Percentiles rank a stretch among this genome's conserved stretches.
Conservation (phyloP, 2,888 invertebrate species). For the Idaea aversata region DNA sequence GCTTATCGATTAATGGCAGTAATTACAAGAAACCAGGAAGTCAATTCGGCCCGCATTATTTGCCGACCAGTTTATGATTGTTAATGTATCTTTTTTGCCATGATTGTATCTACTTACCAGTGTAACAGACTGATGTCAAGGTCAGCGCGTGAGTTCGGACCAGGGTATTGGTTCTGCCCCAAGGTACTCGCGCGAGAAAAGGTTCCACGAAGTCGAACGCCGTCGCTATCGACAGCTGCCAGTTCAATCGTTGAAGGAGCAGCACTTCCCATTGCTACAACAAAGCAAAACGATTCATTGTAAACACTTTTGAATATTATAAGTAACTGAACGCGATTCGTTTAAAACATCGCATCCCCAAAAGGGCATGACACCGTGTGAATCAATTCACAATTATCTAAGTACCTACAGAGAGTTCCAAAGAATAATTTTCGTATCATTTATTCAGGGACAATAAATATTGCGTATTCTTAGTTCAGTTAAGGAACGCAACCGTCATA, state of each 20-base stretch:
- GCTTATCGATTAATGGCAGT: constrained; percentile 51
- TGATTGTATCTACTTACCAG: constrained; percentile 79
- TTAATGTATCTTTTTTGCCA: constrained; percentile 17
- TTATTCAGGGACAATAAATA: constrained; percentile 44
- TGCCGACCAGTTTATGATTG: constrained; percentile 26
- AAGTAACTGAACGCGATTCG: constrained; percentile 10
- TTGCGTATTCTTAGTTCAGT: constrained; percentile 53
- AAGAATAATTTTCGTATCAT: constrained; percentile 32
- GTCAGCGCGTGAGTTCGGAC: constrained; percentile 88
- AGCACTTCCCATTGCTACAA: constrained; percentile 90
- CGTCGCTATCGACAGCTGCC: constrained; percentile 89
- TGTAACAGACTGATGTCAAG: constrained; percentile 88
- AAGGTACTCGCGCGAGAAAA: constrained; percentile 83
- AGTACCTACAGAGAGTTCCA: constrained; percentile 16
- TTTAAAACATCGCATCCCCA: constrained; percentile 32
- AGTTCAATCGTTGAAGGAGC: constrained; percentile 86
- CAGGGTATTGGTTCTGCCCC: constrained; percentile 81
- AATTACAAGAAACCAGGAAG: constrained; percentile 49
- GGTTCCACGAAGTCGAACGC: constrained; percentile 92
- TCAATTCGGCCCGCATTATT: constrained; percentile 56
- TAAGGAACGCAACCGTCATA: constrained; percentile 74
- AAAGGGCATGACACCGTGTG: constrained; percentile 55
- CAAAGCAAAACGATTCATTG: constrained; percentile 38
- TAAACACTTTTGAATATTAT: constrained; percentile 27
- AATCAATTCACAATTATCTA: constrained; percentile 39